Conservation (phyloP, 2,888 invertebrate species). For the Dicyrtoma fusca region DNA sequence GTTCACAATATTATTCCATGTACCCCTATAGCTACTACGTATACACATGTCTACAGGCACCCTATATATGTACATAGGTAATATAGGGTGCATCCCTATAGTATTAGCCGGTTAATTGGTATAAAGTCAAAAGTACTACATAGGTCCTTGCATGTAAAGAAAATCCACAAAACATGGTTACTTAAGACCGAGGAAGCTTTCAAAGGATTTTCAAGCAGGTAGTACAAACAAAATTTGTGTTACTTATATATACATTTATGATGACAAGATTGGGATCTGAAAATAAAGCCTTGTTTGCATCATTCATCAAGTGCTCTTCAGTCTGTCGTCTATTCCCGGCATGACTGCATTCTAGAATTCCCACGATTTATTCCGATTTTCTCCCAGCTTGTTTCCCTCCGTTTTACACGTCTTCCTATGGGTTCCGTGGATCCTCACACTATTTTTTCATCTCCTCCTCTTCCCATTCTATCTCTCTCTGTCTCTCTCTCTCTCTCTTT, state of each 20-base stretch:
- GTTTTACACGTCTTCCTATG: constrained; percentile 4
- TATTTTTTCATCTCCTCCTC: background rate
- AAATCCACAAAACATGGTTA: no score
- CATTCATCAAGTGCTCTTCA: constrained; percentile 35
- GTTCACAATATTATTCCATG: background rate
- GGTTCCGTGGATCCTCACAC: background rate
- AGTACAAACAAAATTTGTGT: background rate
- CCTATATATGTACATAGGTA: background rate
- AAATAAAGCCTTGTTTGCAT: constrained; percentile 31
- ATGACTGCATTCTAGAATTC: constrained; percentile 24
- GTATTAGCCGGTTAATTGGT: background rate
- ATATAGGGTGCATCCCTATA: no score
- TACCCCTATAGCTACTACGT: background rate
- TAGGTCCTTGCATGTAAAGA: background rate
- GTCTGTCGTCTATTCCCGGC: background rate
- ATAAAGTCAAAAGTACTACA: background rate
- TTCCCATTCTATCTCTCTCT: background rate
- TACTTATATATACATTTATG: constrained; percentile 10
- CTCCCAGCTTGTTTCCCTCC: constrained; percentile 28
- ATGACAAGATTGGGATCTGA: constrained; percentile 27
- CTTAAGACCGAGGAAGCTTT: background rate
- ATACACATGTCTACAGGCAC: background rate
- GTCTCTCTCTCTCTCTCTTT: background rate
- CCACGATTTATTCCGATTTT: constrained; percentile 41
- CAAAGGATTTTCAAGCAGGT: background rate